Evolutionary conservation across 1,140 invertebrate genomes (phyloP), one percentile per base, ranked within the genome.

Genomic region (Drosophila lacteicornis): DNA sequence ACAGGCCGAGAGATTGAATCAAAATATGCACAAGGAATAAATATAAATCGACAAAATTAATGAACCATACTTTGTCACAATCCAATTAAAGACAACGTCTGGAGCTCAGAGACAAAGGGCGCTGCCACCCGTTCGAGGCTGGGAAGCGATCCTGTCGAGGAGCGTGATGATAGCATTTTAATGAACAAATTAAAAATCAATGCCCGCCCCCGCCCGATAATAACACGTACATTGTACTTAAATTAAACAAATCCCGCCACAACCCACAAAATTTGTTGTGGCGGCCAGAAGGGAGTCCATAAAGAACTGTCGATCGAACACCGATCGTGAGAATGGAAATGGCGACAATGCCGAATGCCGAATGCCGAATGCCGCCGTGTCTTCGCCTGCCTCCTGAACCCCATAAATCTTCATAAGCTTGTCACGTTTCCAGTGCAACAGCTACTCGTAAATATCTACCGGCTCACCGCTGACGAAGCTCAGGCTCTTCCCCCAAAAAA

Each of bases 391-490:
- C 42, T 66, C 63, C 61, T 76, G 86, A 85, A 90, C 85, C 79
- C 85, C 86, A 90, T 90, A 90, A 90, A 90, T 91, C 85, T 90
- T 90, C 85, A 90, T 91, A 90, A 90, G 86, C 85, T 91, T 90
- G 85, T 90, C 85, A 90, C 85, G 85, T 90, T 90, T 91, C 86
- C 79, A 90, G 86, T 90, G 86, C 85, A 90, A 90, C 85, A 90
- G 85, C 85, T 85, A 88, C 85, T 88, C 85, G 85, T 88, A 88
- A 88, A 88, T 88, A 90, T 88, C 81, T 79, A 43, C 42, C 49
- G 74, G 42, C 40, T 63, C 63, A 62, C 51, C 70, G 45, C 66
- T 74, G 68, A 79, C 61, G 63, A 67, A 60, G 66, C 63, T 60
- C 73, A 67, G 51, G 60, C 53, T 63, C 73, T 75, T 63, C 59